Conservation (phyloP, 2,113 vertebrate genomes). For the Stegastes partitus region DNA sequence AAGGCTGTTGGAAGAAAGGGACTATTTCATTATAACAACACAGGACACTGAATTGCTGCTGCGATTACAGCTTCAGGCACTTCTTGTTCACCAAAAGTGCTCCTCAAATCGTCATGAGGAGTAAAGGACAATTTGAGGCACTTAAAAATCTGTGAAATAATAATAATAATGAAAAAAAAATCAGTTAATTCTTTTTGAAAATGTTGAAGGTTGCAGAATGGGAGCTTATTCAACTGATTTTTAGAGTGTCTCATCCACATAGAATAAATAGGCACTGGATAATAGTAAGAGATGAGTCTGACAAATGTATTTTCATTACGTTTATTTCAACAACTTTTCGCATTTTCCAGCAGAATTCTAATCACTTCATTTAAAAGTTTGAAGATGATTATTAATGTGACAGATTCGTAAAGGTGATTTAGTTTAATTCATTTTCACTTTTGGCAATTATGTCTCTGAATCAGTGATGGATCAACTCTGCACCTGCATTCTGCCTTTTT, state of each 20-base stretch:
- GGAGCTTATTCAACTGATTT: neutral
- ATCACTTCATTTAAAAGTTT: conserved; percentile 47
- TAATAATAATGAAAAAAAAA: neutral
- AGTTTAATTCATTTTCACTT: conserved; percentile 22
- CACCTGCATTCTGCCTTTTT: conserved; percentile 18
- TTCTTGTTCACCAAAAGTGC: conserved; percentile 21
- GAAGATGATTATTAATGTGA: conserved; percentile 38
- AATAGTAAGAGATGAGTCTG: neutral
- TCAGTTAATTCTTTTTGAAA: neutral
- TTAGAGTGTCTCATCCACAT: neutral
- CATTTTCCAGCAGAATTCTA: conserved; percentile 7
- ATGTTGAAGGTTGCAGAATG: neutral
- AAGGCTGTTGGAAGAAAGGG: conserved; percentile 26
- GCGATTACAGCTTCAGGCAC: conserved; percentile 2
- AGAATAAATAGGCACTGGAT: conserved; percentile 2
- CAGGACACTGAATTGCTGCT: neutral
- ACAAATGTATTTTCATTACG: conserved; percentile 20
- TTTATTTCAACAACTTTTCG: conserved; percentile 30
- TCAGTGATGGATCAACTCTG: conserved; percentile 1
- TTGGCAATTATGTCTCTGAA: conserved; percentile 26
- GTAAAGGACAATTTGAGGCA: conserved; percentile 14
- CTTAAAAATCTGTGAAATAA: conserved; percentile 12
- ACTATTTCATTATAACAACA: neutral
- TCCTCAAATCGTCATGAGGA: neutral
- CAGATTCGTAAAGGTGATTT: conserved; percentile 25